Percentiles rank a stretch among this genome's conserved stretches.
Evolutionary conservation across 2,113 vertebrate genomes (phyloP).

Genomic region (Misgurnus anguillicaudatus): DNA sequence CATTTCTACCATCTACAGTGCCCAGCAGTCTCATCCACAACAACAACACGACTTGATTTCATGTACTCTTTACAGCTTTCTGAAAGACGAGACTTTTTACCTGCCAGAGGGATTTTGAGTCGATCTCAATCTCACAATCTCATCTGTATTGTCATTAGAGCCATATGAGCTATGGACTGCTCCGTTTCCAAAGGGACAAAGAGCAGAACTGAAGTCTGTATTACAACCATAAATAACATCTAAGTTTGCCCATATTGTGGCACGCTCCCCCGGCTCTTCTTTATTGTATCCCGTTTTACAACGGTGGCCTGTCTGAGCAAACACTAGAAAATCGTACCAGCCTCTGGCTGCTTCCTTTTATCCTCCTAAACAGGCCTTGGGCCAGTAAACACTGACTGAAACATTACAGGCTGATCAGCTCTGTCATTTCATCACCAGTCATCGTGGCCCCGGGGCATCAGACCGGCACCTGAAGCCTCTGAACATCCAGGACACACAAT

Average conservation of each 20-base stretch:
- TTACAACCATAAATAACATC: constrained; percentile 58
- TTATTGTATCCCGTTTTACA: constrained; percentile 22
- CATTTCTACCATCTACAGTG: not conserved
- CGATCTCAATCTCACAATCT: constrained; percentile 33
- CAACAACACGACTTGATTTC: not conserved
- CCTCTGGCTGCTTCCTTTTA: constrained; percentile 1
- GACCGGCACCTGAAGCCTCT: constrained; percentile 33
- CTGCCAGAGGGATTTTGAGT: not conserved
- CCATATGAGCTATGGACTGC: constrained; percentile 29
- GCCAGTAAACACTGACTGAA: constrained; percentile 44
- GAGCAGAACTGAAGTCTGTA: constrained; percentile 41
- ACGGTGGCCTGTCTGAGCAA: constrained; percentile 15
- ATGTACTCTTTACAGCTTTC: not conserved
- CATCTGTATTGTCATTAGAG: constrained; percentile 42
- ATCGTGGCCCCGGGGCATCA: constrained; percentile 16
- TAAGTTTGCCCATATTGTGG: constrained; percentile 43
- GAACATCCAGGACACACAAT: constrained; percentile 19
- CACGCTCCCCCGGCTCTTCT: constrained; percentile 38
- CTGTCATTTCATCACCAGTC: constrained; percentile 49
- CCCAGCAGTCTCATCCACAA: not conserved
- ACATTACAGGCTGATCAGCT: constrained; percentile 51
- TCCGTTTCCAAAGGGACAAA: constrained; percentile 21
- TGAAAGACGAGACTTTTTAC: constrained; percentile 10
- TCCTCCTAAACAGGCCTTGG: not conserved
- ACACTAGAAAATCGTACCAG: constrained; percentile 15